Conservation (phyloP, 2,888 invertebrate species). For the Schizaphis graminum region DNA sequence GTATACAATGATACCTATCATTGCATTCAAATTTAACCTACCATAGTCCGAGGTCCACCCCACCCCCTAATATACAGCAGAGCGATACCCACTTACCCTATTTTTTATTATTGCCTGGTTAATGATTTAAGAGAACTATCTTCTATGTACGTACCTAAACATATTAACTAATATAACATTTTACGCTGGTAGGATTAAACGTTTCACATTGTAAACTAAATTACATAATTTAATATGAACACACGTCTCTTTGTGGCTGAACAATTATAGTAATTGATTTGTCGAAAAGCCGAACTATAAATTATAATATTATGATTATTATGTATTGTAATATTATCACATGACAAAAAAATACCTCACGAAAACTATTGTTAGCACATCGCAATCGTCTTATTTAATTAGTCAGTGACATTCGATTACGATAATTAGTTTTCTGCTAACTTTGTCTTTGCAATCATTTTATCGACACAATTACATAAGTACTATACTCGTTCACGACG, state of each 20-base stretch:
- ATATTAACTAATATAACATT: background rate
- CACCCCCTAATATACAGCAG: no score
- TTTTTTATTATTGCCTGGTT: background rate
- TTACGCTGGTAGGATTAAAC: background rate
- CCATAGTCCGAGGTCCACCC: no score
- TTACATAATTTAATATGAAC: background rate
- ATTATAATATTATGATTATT: background rate
- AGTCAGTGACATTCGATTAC: background rate
- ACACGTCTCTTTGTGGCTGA: background rate
- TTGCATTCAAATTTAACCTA: no score
- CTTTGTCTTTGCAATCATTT: background rate
- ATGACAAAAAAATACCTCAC: background rate
- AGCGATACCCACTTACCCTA: no score
- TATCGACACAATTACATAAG: background rate
- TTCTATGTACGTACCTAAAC: background rate
- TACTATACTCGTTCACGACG: background rate
- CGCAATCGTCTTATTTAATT: background rate
- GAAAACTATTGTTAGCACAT: background rate
- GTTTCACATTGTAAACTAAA: background rate
- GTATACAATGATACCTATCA: no score
- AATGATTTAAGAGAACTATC: background rate
- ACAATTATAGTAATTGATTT: slow-evolving; percentile 17
- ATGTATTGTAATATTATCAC: background rate
- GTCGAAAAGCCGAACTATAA: background rate
- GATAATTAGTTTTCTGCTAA: background rate